Percentiles rank a stretch among this genome's conserved stretches.
These are phyloP conservation scores for Herpailurus yagouaroundi DNA, from an alignment of 2,113 vertebrate genomes.

Conservation along the genomic window DNA sequence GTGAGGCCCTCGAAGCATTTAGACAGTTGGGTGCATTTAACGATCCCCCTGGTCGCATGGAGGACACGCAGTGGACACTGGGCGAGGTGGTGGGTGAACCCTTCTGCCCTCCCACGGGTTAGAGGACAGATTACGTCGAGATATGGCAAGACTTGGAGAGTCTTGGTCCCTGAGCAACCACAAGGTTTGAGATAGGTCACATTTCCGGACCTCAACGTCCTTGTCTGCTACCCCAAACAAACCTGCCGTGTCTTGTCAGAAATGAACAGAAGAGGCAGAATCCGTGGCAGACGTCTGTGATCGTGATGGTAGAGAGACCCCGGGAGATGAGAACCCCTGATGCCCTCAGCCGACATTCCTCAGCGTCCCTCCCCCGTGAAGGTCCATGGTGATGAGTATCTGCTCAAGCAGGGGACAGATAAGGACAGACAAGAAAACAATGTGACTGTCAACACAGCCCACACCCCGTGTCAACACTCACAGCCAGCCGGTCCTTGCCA, in stretches of 20 bases:
- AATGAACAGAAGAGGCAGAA: neutral
- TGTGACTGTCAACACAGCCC: neutral
- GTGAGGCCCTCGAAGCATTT: neutral
- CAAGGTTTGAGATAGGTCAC: neutral
- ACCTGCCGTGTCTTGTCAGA: neutral
- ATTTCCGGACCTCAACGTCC: neutral
- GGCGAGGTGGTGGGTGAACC: neutral
- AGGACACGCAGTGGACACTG: fast-evolving
- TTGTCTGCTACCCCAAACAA: neutral
- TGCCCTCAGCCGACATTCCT: neutral
- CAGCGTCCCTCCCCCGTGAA: fast-evolving
- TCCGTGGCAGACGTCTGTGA: fast-evolving
- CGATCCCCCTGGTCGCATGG: neutral
- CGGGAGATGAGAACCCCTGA: fast-evolving
- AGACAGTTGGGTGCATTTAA: no score
- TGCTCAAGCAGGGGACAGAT: neutral
- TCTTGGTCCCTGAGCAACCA: neutral
- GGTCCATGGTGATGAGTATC: neutral
- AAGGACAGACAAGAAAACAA: no score
- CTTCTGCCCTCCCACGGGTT: neutral
- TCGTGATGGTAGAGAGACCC: neutral
- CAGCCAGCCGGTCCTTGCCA: neutral
- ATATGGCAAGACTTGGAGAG: neutral
- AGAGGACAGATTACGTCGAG: neutral
- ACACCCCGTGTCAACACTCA: neutral